Base-by-base conservation (phyloP, 2,888 invertebrate species). In the Tanypteryx hageni region DNA sequence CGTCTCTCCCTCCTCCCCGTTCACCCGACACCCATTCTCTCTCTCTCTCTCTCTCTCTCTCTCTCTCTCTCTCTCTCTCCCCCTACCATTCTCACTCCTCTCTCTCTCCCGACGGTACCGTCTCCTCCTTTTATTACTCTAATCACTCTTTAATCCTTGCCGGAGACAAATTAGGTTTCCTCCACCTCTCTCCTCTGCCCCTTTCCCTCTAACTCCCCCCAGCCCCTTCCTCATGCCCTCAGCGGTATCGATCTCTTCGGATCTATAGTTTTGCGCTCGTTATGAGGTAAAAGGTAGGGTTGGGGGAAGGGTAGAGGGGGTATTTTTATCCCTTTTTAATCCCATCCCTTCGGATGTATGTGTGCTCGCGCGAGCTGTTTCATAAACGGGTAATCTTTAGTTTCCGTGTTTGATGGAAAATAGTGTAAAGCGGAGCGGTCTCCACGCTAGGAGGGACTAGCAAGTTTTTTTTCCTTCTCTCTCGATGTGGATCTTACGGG, bases 101-200 rank as follows among this genome's bases (percentile, higher is more conserved):
- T n/a, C 92, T 92, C 59, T 58, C 14, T 27, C 59, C 22, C 84
- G 31, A 58, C 57, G 13, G 56, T 57, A 59, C 86, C n/a, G 59
- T 82, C 86, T 92, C 86, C 82, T 92, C 85, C 92, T 92, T 81
- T 92, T 82, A 59, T 92, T 93, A 93, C 94, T 89, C 89, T 89
- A 89, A 89, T 89, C 89, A 89, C 89, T 89, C 89, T 89, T 89
- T 89, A 89, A 89, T 89, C 89, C 89, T 89, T 89, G 64, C 64
- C 68, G 68, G 89, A 89, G 89, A 89, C 94, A 94, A 93, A 94
- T 94, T 93, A 93, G 83, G 92, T 93, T 93, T 86, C 91, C 56
- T 56, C 92, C 68, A 61, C 93, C 92, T 93, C 92, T 93, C 93
- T 93, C 92, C 93, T 92, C 93, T 92, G 83, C 92, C 93, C 93